Conservation (phyloP, 2,797 vertebrate species). For the Hoplostethus atlanticus region DNA sequence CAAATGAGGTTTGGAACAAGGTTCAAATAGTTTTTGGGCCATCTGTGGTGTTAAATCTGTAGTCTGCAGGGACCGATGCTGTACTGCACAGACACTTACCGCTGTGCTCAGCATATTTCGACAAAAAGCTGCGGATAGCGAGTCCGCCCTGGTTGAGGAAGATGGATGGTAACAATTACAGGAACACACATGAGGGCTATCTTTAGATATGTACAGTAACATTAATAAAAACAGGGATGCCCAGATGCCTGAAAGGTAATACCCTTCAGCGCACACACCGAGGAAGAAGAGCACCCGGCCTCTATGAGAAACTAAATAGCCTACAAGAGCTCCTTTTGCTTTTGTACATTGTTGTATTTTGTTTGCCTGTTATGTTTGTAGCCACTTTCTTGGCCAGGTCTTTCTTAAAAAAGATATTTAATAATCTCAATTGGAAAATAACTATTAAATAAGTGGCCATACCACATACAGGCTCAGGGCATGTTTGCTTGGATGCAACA, state of each 20-base stretch:
- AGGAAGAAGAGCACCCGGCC: neutral
- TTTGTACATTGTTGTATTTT: neutral
- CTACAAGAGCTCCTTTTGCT: neutral
- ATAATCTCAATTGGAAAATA: neutral
- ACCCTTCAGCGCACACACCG: neutral
- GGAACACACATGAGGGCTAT: constrained; percentile 40
- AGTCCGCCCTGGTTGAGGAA: constrained; percentile 52
- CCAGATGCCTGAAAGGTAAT: neutral
- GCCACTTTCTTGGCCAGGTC: neutral
- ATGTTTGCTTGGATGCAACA: too few species aligned
- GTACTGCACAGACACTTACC: constrained; percentile 38
- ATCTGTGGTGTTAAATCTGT: constrained; percentile 72
- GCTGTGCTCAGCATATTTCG: constrained; percentile 67
- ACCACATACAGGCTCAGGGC: too few species aligned
- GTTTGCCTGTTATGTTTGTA: neutral
- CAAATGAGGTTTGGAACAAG: constrained; percentile 60
- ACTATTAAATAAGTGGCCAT: too few species aligned
- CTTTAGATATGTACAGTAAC: constrained; percentile 36
- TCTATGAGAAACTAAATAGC: neutral
- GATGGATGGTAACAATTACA: constrained; percentile 69
- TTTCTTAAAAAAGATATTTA: neutral
- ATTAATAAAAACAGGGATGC: constrained; percentile 37
- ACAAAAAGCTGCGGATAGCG: constrained; percentile 51
- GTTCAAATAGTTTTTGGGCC: constrained; percentile 67
- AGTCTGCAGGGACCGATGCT: constrained; percentile 65